Evolutionary conservation across 2,113 vertebrate genomes (phyloP).

Genomic region (Dasyornis broadbenti): DNA sequence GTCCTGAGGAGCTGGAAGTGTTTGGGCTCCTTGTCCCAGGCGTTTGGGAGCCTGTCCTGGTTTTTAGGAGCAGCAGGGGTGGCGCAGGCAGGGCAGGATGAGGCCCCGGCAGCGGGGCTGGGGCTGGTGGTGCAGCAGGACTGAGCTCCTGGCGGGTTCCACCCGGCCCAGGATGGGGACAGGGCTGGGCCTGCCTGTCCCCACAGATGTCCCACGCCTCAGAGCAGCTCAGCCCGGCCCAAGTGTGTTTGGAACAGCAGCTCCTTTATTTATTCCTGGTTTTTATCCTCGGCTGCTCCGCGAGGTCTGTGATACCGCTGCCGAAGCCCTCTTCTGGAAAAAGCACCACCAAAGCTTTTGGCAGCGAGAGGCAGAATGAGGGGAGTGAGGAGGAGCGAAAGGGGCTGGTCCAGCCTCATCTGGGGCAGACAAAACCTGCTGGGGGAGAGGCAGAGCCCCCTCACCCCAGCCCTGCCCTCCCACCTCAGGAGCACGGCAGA

Average conservation of each 20-base stretch:
- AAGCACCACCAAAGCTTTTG: not conserved
- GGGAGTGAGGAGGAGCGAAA: not conserved
- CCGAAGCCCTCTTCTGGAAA: not conserved
- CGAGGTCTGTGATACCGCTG: not conserved
- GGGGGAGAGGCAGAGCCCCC: not conserved
- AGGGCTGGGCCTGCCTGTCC: not conserved
- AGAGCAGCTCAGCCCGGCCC: not conserved
- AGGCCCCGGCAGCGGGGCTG: rapidly evolving
- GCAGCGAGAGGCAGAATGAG: not conserved
- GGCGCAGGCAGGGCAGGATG: not conserved
- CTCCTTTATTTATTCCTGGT: not conserved
- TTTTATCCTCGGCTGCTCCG: not conserved
- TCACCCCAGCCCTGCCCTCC: not conserved
- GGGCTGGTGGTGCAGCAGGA: rapidly evolving
- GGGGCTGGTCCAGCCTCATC: not conserved
- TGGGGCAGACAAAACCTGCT: not conserved
- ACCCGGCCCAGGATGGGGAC: not conserved
- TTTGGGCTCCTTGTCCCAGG: not conserved
- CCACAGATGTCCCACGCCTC: not conserved
- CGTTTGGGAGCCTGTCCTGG: not conserved
- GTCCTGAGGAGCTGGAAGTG: not conserved
- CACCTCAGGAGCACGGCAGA: not conserved
- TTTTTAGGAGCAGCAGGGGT: not conserved
- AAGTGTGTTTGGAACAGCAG: rapidly evolving
- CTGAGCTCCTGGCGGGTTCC: not conserved